Evolutionary conservation across 2,888 invertebrate genomes (phyloP).

Genomic region (Hemithea aestivaria): DNA sequence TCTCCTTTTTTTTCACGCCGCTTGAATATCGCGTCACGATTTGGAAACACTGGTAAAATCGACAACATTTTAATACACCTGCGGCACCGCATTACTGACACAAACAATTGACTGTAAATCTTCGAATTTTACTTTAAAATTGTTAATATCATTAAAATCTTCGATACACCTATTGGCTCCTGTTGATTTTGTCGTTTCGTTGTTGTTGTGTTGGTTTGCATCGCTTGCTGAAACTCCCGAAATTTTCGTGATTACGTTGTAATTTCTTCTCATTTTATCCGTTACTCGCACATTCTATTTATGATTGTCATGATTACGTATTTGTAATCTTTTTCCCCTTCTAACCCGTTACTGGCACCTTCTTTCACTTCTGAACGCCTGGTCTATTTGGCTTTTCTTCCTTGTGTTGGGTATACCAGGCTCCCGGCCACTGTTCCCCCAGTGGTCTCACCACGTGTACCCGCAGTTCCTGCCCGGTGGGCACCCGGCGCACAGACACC

Average conservation of each 20-base stretch:
- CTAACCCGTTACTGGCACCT: not conserved
- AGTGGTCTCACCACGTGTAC: slow-evolving; percentile 97
- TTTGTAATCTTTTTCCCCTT: not conserved
- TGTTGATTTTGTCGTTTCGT: slow-evolving; percentile 3
- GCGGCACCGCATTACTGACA: slow-evolving; percentile 46
- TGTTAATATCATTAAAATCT: slow-evolving; percentile 26
- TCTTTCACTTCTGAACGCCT: not conserved
- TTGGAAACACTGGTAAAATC: slow-evolving; percentile 76
- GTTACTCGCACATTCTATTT: not conserved
- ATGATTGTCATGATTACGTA: no score
- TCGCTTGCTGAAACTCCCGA: slow-evolving; percentile 9
- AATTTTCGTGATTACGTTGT: no score
- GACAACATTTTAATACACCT: slow-evolving; percentile 58
- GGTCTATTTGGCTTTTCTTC: not conserved
- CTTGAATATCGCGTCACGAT: slow-evolving; percentile 75
- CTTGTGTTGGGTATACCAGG: slow-evolving; percentile 41
- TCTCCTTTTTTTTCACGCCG: slow-evolving; percentile 78
- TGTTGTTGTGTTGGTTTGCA: slow-evolving; percentile 10
- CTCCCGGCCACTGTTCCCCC: slow-evolving; percentile 92
- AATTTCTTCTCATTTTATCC: not conserved
- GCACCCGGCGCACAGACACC: slow-evolving; percentile 82
- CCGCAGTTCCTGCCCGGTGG: slow-evolving; percentile 96
- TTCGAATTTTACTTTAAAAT: not conserved
- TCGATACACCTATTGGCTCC: slow-evolving; percentile 10
- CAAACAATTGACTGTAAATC: slow-evolving; percentile 29